Percentiles rank a stretch among this genome's conserved stretches.
phyloP scores from a whole-genome alignment of 2,797 vertebrate species.

The Hydrophis major region DNA sequence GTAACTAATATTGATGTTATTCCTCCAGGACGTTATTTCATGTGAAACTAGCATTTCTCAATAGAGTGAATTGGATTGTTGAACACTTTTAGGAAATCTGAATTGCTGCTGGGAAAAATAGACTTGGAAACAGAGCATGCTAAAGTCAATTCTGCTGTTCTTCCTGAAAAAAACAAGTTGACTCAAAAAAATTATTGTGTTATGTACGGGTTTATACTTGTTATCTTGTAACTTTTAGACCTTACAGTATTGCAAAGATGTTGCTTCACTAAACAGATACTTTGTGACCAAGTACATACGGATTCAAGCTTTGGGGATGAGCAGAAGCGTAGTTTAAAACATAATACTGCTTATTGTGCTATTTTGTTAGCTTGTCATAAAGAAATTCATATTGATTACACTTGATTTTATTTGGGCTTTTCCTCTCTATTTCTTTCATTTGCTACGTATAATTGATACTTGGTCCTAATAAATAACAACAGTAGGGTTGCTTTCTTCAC shows the following conservation, averaged over 20 bases:
- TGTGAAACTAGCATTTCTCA: neutral
- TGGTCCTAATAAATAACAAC: neutral
- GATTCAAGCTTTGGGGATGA: constrained; percentile 7
- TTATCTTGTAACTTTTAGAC: neutral
- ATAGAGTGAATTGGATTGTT: neutral
- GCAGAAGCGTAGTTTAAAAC: neutral
- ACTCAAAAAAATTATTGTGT: neutral
- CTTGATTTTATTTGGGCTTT: neutral
- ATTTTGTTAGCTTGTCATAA: neutral
- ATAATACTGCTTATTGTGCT: neutral
- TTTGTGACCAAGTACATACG: constrained; percentile 16
- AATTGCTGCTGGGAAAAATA: neutral
- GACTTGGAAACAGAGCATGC: neutral
- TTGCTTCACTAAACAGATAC: constrained; percentile 10
- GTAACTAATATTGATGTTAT: neutral
- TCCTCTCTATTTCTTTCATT: neutral
- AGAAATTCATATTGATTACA: neutral
- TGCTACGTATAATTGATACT: neutral
- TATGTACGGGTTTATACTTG: neutral
- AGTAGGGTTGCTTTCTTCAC: neutral
- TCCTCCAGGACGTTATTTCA: neutral
- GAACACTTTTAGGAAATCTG: neutral
- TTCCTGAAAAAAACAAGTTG: neutral
- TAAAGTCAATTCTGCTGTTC: neutral
- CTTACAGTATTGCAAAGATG: neutral